Conservation (phyloP, 92 coral and sea anemone species). For the Anthopleura xanthogrammica region DNA sequence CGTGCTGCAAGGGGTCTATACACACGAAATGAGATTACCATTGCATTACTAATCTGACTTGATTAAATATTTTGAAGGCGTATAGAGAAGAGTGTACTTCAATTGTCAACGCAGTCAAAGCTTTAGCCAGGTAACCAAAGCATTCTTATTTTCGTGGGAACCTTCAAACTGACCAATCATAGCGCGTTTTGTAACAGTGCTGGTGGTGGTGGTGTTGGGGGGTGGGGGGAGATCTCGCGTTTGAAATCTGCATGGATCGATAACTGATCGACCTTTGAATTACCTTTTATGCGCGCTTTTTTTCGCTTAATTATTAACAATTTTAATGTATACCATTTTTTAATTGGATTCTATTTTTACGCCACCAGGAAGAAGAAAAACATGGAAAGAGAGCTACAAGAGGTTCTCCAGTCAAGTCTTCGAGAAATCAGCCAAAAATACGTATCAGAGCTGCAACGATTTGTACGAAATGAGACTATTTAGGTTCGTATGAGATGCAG, state of each 20-base stretch:
- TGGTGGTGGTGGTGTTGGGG: too few species aligned
- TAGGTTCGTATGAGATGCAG: conserved; percentile 1
- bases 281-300: too few species aligned
- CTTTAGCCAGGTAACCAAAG: conserved; percentile 17
- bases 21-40: too few species aligned
- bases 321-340: not conserved
- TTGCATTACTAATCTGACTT: too few species aligned
- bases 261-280: too few species aligned
- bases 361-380: conserved; percentile 14
- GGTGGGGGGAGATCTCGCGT: too few species aligned
- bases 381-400: conserved; percentile 17
- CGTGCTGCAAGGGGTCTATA: too few species aligned
- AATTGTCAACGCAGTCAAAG: conserved; percentile 18
- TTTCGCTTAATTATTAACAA: too few species aligned
- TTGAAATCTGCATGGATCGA: too few species aligned
- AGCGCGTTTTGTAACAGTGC: too few species aligned
- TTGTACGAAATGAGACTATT: conserved; percentile 26
- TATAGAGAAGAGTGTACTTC: conserved; percentile 27
- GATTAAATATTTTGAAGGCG: not conserved
- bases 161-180: too few species aligned
- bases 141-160: not conserved
- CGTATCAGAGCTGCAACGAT: conserved; percentile 24
- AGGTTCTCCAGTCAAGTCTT: conserved; percentile 17
- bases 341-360: not conserved
- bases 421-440: conserved; percentile 28